These are phyloP conservation scores for Odontophorus gujanensis DNA, from an alignment of 2,113 vertebrate genomes.

Conservation along the genomic window DNA sequence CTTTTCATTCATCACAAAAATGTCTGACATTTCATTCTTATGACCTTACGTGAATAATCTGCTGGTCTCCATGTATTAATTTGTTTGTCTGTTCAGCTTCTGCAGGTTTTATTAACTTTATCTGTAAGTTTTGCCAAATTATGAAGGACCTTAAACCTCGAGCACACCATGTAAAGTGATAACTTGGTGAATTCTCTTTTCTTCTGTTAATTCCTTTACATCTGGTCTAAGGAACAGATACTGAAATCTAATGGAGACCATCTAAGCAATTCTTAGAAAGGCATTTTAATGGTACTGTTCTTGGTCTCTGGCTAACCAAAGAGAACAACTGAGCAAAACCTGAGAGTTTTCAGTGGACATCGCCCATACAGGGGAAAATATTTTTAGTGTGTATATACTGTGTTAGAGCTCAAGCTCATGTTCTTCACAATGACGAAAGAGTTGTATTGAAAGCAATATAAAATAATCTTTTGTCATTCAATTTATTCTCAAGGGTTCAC, in stretches of 20 bases:
- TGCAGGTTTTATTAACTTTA: not conserved
- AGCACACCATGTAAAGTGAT: not conserved
- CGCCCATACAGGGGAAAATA: not conserved
- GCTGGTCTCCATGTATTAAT: not conserved
- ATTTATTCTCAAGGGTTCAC: constrained; percentile 17
- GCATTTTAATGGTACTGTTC: not conserved
- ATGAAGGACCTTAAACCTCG: not conserved
- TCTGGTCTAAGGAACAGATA: not conserved
- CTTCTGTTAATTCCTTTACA: not conserved
- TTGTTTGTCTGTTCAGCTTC: constrained; percentile 13
- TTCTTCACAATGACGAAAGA: constrained; percentile 30
- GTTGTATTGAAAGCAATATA: not conserved
- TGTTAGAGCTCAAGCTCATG: not conserved
- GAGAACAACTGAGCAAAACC: not conserved
- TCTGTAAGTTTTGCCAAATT: not conserved
- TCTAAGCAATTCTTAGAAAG: not conserved
- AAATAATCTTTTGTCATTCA: constrained; percentile 31
- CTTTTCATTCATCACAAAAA: constrained; percentile 54
- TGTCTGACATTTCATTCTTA: constrained; percentile 41
- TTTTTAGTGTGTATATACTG: not conserved
- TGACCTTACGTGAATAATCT: constrained; percentile 16
- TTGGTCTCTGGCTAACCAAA: not conserved
- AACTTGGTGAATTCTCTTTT: not conserved
- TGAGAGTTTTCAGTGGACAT: not conserved
- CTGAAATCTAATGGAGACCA: not conserved